These are phyloP conservation scores for Crocidura indochinensis DNA, from an alignment of 2,797 vertebrate species.

Conservation along the genomic window DNA sequence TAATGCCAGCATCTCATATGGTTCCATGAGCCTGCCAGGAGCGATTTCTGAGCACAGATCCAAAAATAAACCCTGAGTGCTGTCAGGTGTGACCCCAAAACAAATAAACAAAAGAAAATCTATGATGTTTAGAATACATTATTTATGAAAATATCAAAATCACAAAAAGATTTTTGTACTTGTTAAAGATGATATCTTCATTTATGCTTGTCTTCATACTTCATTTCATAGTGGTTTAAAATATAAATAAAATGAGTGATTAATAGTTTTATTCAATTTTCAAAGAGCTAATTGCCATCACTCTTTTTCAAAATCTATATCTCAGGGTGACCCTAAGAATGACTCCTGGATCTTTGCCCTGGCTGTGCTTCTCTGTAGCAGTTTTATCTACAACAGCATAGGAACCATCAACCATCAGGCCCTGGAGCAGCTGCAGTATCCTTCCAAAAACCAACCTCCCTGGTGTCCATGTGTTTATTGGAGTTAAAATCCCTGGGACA, in stretches of 20 bases:
- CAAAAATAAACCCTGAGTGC: not conserved
- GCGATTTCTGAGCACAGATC: not conserved
- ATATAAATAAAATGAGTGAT: not conserved
- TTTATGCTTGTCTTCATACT: not conserved
- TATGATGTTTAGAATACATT: not conserved
- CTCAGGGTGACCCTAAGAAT: constrained; percentile 75
- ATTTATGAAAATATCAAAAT: not conserved
- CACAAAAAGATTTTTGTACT: not conserved
- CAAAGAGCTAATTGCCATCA: not conserved
- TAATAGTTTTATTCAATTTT: not conserved
- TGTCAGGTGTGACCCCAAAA: not conserved
- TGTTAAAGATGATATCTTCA: not conserved
- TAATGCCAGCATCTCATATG: too few relatives aligned
- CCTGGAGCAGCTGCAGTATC: constrained; percentile 89
- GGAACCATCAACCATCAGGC: constrained; percentile 85
- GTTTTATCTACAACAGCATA: constrained; percentile 89
- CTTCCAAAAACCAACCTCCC: constrained; percentile 48
- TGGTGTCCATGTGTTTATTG: not conserved
- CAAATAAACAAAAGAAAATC: not conserved
- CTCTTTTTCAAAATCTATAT: not conserved
- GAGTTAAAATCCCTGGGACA: too few relatives aligned
- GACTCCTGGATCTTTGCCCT: constrained; percentile 81
- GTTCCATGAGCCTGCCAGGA: too few relatives aligned
- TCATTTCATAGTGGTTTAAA: not conserved
- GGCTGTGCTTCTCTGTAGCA: constrained; percentile 84